Base-by-base conservation (phyloP, 2,797 vertebrate genomes). In the Onychomys arenicola region DNA sequence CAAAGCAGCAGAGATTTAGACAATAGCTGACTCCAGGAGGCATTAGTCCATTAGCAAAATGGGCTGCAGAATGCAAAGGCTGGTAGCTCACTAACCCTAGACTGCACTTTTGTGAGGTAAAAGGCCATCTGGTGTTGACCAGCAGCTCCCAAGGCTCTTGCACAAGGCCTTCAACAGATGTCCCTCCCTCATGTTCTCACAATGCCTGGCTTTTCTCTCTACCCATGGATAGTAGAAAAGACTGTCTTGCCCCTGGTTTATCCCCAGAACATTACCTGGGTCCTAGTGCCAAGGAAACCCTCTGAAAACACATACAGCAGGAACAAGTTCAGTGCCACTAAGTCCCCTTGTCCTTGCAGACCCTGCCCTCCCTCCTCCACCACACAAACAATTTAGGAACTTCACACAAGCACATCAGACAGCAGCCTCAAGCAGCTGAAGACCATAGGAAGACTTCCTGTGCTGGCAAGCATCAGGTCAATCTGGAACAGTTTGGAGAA, bases 11-110 rank as follows among this genome's bases (percentile, higher is more conserved):
- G 32, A 88, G 52, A 40, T 49, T 78, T 4, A 80, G 93, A 90
- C 34, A 34, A 78, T 25, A 37, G 27, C 59, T 8, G 71, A 89
- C 40, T 88, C 59, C 67, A 17, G 89, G 85, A 80, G n/a, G 80
- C 29, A 77, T 92, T 5, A 80, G 63, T 43, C 65, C 91, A 69
- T 92, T 69, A 96, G 71, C n/a, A 9, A 34, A 92, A 96, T 61
- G 88, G 97, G 37, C 65, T 6, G 52, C 8, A 27, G 59, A 17
- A 59, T 69, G 37, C n/a, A 76, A 17, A 55, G 86, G 57, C 85
- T 77, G 73, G 32, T 3, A 52, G 57, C 29, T 92, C 61, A 67
- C 82, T 85, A 67, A 85, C 67, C 91, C 14, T 57, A 73, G 46
- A 85, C 2, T 84, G 49, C 67, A 71, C 78, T 76, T 75, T 46